Evolutionary conservation across 2,113 vertebrate genomes (phyloP).

Genomic region (Coreoperca whiteheadi): DNA sequence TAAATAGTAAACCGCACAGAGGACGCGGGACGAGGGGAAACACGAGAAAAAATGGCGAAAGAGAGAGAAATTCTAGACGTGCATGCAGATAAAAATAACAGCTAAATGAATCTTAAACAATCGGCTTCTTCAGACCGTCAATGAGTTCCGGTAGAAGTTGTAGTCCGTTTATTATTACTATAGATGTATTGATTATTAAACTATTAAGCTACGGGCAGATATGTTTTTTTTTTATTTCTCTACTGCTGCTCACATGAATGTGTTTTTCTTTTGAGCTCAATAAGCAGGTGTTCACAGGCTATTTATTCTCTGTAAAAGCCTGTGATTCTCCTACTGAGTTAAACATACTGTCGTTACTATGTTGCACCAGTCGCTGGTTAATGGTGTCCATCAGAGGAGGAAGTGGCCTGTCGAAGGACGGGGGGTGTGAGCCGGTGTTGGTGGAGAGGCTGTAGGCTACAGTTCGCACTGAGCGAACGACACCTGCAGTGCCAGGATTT

Average conservation of each 20-base stretch:
- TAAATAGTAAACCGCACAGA: no score
- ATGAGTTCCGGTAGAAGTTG: neutral
- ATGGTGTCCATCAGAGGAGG: neutral
- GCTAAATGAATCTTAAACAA: neutral
- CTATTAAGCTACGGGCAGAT: no score
- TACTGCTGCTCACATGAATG: neutral
- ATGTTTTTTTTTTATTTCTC: no score
- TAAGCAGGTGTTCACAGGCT: neutral
- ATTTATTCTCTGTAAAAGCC: neutral
- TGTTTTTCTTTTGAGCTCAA: neutral
- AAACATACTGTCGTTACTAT: neutral
- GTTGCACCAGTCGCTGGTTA: neutral
- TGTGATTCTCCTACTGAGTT: neutral
- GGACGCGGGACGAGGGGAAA: no score
- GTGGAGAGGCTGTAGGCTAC: neutral
- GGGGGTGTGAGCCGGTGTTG: neutral
- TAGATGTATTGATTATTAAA: neutral
- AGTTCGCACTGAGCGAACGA: neutral
- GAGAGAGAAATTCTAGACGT: neutral
- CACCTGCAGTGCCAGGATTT: conserved; percentile 62
- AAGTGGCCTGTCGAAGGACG: neutral
- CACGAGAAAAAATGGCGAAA: neutral
- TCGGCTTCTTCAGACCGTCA: neutral
- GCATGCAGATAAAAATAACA: neutral
- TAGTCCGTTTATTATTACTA: neutral